Evolutionary conservation across 2,797 vertebrate species (phyloP), one percentile per base, ranked within the genome.

Genomic region (Protosalanx chinensis): DNA sequence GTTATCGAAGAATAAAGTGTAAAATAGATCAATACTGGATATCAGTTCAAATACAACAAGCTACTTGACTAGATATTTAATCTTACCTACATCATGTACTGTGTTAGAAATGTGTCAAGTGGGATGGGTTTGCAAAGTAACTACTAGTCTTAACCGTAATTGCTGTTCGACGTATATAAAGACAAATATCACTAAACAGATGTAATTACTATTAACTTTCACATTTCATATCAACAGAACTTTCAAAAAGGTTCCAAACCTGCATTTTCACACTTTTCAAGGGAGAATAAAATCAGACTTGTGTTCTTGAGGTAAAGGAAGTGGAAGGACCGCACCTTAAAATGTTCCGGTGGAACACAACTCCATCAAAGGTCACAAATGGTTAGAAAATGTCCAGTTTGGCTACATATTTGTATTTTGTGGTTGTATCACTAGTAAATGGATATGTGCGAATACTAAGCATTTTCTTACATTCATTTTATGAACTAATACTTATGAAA

Each of bases 261-360:
- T 93, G 91, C 91, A 92, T 92, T 68, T 77, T 81, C 53, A 56
- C 57, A 30, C 51, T 65, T 18, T 37, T 68, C 53, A 46, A 61
- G 32, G 18, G 15, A 71, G 37, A 71, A 65, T 72, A 53, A 82
- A 86, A 86, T 85, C 88, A 90, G 87, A 85, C 85, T 72, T 6
- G 68, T 5, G 59, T 68, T 63, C 73, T 76, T 67, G 33, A 68
- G 71, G 23, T 82, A 59, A 12, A 84, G 88, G 89, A 92, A 90
- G 76, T 77, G 82, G 76, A 91, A 89, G 71, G 88, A 79, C 46
- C 80, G 77, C 23, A 0, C 6, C 8, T 6, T 1, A 58, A 68
- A 0, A 3, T 51, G 23, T 29, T 87, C 90, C 90, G 91, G 53
- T 41, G 12, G 66, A 37, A 77, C 86, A 89, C 81, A 76, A 66